Evolutionary conservation across 2,888 invertebrate genomes (phyloP), one percentile per base, ranked within the genome.

Genomic region (Drosophila parthenogenetica): DNA sequence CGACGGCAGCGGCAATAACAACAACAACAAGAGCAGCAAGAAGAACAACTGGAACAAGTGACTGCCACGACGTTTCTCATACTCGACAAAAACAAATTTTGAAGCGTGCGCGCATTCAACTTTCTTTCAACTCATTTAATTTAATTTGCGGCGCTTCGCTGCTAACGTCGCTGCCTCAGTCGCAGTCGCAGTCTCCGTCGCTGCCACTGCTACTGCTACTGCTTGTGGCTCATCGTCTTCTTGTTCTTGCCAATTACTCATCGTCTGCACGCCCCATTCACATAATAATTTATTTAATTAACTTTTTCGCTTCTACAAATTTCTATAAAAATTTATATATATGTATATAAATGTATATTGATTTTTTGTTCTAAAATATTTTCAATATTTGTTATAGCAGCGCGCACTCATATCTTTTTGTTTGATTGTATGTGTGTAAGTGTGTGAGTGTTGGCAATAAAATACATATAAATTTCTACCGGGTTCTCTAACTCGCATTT

Each of bases 101-200:
- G 78, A 82, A 82, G 82, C 85, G 85, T 83, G 83, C 84, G 79
- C 84, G 82, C 81, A 82, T 86, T 86, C 87, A 85, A 87, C 88
- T 86, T 87, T 86, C 87, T 87, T 87, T 87, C 88, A 88, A 87
- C 88, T 87, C 87, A 87, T 87, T 87, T 87, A 87, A 87, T 87
- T 87, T 88, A 87, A 87, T 87, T 87, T 88, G 81, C 77, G 83
- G 81, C 81, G 86, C 88, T 85, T 81, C 75, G 77, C 72, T 78
- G 84, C 74, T 64, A 59, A 17, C 64, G 67, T 39, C 29, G 61
- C 57, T 49, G 76, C 19, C 19, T 14, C 49, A 37, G 61, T 29
- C 45, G 2, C 58, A 40, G 37, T 29, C 37, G 2, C 25, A 19
- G 49, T 37, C 19, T 8, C 58, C 14, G 37, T 8, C 16, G 5